phyloP scores from a whole-genome alignment of 2,888 invertebrate species.

The Troides helena region DNA sequence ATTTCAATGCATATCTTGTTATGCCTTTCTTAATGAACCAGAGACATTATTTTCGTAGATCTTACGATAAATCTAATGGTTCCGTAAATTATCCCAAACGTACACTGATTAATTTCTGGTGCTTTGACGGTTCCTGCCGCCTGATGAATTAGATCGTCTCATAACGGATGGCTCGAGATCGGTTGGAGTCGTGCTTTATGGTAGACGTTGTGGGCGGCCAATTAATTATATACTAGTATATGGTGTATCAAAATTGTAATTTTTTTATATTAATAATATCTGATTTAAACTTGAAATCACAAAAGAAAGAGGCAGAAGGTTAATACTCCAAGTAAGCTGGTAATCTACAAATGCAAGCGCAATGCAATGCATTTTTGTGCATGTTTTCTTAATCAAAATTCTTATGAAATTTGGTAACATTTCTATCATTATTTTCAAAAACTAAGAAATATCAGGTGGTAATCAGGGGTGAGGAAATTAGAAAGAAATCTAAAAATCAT shows the following conservation, averaged over 20 bases:
- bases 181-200: neutral
- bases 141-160: slow-evolving; percentile 15
- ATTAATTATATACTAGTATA: neutral
- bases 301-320: no score
- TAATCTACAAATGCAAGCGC: neutral
- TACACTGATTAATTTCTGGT: slow-evolving; percentile 21
- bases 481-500: no score
- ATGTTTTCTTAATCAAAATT: no score
- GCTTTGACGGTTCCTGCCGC: slow-evolving; percentile 15
- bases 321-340: neutral
- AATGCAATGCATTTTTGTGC: neutral
- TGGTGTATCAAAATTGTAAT: neutral
- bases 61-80: slow-evolving; percentile 10
- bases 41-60: slow-evolving; percentile 1
- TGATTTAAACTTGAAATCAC: no score
- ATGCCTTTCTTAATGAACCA: neutral
- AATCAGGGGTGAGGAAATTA: no score
- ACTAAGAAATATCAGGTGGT: no score
- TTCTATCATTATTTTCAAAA: no score
- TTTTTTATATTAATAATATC: neutral
- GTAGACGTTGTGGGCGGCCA: neutral
- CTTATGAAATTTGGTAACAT: no score
- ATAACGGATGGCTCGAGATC: neutral
- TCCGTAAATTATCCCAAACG: slow-evolving; percentile 17
- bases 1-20: neutral